Percentiles rank a stretch among this genome's conserved stretches.
These are phyloP conservation scores for Mesochorus sp. DNA, from an alignment of 2,888 invertebrate species.

Conservation along the genomic window DNA sequence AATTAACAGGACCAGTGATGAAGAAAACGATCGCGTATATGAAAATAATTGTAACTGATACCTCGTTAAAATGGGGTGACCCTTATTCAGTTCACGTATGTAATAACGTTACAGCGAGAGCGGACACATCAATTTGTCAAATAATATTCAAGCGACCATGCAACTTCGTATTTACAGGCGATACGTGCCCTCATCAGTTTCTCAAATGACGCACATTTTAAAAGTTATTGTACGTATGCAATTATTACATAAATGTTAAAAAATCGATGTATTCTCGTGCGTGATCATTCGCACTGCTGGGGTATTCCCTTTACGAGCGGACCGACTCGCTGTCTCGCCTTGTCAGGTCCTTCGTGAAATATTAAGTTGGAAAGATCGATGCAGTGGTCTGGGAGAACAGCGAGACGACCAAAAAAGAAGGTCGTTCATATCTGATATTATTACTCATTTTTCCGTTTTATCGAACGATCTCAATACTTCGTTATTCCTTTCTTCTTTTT, in stretches of 20 bases:
- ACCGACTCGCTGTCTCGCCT: slow-evolving; percentile 6
- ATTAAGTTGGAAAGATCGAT: slow-evolving; percentile 38
- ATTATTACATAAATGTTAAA: neutral
- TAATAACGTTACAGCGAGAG: neutral
- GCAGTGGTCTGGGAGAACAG: slow-evolving; percentile 4
- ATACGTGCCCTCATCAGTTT: neutral
- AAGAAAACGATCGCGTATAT: no score
- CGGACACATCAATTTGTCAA: neutral
- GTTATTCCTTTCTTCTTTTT: no score
- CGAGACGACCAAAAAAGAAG: no score
- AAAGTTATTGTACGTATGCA: neutral
- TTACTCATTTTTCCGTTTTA: no score
- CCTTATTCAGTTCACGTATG: no score
- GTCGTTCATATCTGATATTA: no score
- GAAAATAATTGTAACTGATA: no score
- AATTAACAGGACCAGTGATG: neutral
- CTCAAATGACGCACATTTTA: neutral
- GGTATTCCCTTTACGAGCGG: slow-evolving; percentile 12
- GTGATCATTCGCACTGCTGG: neutral
- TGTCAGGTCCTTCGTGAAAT: slow-evolving; percentile 29
- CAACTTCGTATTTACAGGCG: neutral
- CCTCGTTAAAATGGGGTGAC: no score
- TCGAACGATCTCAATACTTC: no score
- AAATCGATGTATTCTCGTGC: neutral
- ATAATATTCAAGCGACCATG: neutral